Conservation (phyloP, 2,797 vertebrate species). For the Percopsis omiscomaycus region DNA sequence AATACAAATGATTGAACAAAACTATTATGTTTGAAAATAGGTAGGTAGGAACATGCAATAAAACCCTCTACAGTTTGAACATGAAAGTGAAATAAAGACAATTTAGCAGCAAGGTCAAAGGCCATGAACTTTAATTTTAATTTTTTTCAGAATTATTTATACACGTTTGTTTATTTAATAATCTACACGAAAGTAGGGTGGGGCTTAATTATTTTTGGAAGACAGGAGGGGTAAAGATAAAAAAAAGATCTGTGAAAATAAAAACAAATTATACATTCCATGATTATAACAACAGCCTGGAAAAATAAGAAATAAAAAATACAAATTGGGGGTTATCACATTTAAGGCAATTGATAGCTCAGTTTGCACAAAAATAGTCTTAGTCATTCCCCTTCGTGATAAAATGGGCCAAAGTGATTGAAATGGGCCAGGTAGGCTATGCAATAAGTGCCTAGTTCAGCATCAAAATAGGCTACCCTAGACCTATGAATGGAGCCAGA, state of each 20-base stretch:
- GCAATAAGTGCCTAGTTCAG: slow-evolving; percentile 40
- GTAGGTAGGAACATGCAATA: neutral
- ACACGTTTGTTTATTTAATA: slow-evolving; percentile 59
- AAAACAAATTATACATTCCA: slow-evolving; percentile 50
- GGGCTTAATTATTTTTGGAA: slow-evolving; percentile 45
- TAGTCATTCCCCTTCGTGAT: slow-evolving; percentile 39
- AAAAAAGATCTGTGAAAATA: slow-evolving; percentile 27
- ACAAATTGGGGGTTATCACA: slow-evolving; percentile 41
- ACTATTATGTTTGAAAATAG: neutral
- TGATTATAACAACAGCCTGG: slow-evolving; percentile 39
- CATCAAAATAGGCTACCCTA: slow-evolving; percentile 18
- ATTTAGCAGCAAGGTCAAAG: slow-evolving; percentile 42
- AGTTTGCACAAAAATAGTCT: slow-evolving; percentile 64
- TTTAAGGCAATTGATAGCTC: slow-evolving; percentile 73
- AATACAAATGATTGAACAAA: neutral
- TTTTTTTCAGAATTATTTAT: slow-evolving; percentile 61
- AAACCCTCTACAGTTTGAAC: neutral
- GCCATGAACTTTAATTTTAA: slow-evolving; percentile 50
- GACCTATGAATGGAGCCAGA: slow-evolving; percentile 34
- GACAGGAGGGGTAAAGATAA: slow-evolving; percentile 32
- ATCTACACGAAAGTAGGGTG: slow-evolving; percentile 59
- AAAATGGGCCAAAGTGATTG: slow-evolving; percentile 23
- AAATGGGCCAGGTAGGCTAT: slow-evolving; percentile 15
- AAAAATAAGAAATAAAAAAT: slow-evolving; percentile 45
- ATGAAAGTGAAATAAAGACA: slow-evolving; percentile 38